Percentiles rank a stretch among this genome's conserved stretches.
These are phyloP conservation scores for Pseudomyrmex cubaensis DNA, from an alignment of 1,140 invertebrate genomes.

Conservation along the genomic window DNA sequence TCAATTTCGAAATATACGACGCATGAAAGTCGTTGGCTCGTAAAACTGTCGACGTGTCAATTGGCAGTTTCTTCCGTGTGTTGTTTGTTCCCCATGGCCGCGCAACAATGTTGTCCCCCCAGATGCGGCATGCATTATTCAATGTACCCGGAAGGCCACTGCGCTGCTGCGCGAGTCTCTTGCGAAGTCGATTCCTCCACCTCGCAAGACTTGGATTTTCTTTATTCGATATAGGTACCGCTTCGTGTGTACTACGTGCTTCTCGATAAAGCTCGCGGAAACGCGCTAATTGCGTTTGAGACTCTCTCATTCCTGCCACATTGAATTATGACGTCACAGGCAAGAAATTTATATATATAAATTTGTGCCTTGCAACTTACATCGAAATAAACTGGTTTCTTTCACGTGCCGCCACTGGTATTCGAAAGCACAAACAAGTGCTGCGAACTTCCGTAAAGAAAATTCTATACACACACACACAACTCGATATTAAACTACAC, in stretches of 20 bases:
- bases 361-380: too few relatives aligned
- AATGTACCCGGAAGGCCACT: slow-evolving; percentile 71
- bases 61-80: slow-evolving; percentile 69
- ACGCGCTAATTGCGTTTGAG: slow-evolving; percentile 56
- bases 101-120: slow-evolving; percentile 68
- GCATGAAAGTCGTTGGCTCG: slow-evolving; percentile 52
- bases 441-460: neutral
- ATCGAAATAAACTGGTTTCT: too few relatives aligned
- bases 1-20: slow-evolving; percentile 59
- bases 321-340: too few relatives aligned
- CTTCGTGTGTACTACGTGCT: slow-evolving; percentile 1
- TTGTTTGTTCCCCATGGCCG: slow-evolving; percentile 47
- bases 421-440: neutral
- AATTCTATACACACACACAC: neutral
- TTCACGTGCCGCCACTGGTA: too few relatives aligned
- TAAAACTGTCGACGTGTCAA: slow-evolving; percentile 71
- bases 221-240: slow-evolving; percentile 19
- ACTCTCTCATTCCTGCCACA: too few relatives aligned
- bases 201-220: slow-evolving; percentile 11
- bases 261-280: slow-evolving; percentile 42
- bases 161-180: neutral
- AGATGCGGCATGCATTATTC: slow-evolving; percentile 74
- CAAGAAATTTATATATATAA: too few relatives aligned
- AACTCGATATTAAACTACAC: too few relatives aligned
- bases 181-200: slow-evolving; percentile 35